Percentiles rank a stretch among this genome's conserved stretches.
phyloP scores from a whole-genome alignment of 2,113 vertebrate species.

The Choloepus hoffmanni region DNA sequence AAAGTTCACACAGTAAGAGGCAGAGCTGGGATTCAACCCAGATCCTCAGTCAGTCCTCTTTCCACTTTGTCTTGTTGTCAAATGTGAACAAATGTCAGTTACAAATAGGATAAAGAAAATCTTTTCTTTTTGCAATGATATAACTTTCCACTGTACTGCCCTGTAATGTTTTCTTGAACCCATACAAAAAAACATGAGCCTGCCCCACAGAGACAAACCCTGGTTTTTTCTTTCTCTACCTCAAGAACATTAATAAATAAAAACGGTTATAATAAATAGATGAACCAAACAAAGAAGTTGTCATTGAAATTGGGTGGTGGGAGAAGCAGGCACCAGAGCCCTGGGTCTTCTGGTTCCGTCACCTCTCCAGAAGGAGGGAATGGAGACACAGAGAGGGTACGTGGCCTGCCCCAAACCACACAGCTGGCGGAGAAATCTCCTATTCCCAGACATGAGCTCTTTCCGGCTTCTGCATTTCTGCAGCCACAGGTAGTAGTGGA shows the following conservation, averaged over 20 bases:
- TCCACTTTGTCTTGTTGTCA: constrained; percentile 1
- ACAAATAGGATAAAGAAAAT: not conserved
- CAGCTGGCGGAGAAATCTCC: not conserved
- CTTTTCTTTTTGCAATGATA: not conserved
- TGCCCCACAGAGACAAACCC: not conserved
- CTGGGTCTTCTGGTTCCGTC: not conserved
- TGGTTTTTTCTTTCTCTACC: not conserved
- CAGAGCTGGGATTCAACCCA: not conserved
- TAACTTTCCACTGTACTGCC: not conserved
- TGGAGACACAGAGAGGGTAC: not conserved
- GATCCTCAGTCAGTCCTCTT: not conserved
- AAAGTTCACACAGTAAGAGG: not conserved
- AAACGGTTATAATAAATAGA: not conserved
- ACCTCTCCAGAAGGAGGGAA: not conserved
- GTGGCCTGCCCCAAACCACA: not conserved
- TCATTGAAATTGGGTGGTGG: not conserved
- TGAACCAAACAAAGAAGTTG: not conserved
- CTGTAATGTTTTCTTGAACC: not conserved
- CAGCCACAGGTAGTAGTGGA: not conserved
- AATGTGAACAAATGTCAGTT: not conserved
- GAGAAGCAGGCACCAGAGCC: not conserved
- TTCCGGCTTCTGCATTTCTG: not conserved
- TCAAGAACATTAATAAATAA: constrained; percentile 30
- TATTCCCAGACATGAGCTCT: not conserved
- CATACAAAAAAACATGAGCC: constrained; percentile 43